These are phyloP conservation scores for Coregonus sp. DNA, from an alignment of 2,797 vertebrate genomes.

Conservation along the genomic window DNA sequence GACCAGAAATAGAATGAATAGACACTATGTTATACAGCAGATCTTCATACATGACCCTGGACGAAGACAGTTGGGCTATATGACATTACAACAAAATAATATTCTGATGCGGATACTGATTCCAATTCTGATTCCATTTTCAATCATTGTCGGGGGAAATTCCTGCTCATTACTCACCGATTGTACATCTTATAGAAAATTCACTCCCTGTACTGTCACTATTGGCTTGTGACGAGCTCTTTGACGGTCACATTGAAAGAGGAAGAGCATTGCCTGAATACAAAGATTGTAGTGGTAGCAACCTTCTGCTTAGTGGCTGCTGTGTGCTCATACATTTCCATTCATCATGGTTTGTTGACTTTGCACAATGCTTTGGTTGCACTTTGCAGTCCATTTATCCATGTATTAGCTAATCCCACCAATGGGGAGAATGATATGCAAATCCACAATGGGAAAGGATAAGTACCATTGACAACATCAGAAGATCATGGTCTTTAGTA, in stretches of 20 bases:
- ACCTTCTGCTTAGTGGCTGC: neutral
- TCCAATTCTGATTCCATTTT: too few species aligned
- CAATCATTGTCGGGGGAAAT: too few species aligned
- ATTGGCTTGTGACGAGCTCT: too few species aligned
- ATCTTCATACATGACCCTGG: neutral
- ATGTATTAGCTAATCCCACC: neutral
- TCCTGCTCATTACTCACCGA: too few species aligned
- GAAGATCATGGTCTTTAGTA: neutral
- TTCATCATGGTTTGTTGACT: neutral
- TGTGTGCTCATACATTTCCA: neutral
- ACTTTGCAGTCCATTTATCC: neutral
- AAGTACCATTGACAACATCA: neutral
- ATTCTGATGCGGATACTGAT: neutral
- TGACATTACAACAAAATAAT: neutral
- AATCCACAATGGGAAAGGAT: neutral
- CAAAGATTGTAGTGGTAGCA: neutral
- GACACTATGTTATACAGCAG: neutral
- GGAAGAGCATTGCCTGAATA: neutral
- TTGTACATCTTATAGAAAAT: too few species aligned
- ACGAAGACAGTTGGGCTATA: neutral
- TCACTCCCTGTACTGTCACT: too few species aligned
- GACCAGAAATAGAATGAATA: neutral
- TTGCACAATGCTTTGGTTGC: neutral
- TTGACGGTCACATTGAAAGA: too few species aligned
- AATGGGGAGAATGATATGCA: neutral